Conservation (phyloP, 1,140 invertebrate species). For the Sycophaga agraensis region DNA sequence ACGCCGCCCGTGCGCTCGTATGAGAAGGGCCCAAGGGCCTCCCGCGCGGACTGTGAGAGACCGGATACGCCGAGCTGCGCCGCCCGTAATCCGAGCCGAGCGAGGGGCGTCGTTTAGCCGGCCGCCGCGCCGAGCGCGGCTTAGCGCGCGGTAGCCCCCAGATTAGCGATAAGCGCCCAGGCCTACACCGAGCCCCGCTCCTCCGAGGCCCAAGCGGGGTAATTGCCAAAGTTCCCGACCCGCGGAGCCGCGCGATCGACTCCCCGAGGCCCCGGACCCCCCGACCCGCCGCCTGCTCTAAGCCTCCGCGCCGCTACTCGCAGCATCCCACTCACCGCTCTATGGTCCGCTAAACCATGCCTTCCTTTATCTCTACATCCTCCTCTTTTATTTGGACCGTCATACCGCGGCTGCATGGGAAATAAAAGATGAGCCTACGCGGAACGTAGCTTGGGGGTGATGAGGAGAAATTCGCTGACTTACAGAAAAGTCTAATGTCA, state of each 20-base stretch:
- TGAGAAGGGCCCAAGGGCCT: slow-evolving; percentile 16
- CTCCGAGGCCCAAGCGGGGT: background rate
- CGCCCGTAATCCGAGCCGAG: slow-evolving; percentile 27
- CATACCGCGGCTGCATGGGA: no score
- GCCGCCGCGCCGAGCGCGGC: slow-evolving; percentile 13
- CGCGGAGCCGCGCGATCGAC: background rate
- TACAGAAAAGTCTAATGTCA: no score
- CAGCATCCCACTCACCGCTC: no score
- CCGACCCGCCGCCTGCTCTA: background rate
- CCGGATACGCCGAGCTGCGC: slow-evolving; percentile 28
- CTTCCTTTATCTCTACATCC: no score
- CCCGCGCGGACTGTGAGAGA: slow-evolving; percentile 11
- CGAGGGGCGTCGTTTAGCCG: slow-evolving; percentile 24
- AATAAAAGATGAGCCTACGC: background rate
- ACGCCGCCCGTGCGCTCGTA: slow-evolving; percentile 10
- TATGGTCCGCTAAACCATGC: no score
- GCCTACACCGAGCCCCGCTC: background rate
- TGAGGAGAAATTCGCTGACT: background rate
- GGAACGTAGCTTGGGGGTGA: background rate
- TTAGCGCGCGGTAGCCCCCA: slow-evolving; percentile 3
- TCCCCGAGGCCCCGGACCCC: background rate
- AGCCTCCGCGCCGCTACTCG: background rate
- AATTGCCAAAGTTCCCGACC: slow-evolving; percentile 1
- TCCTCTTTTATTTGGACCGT: no score
- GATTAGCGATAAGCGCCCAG: background rate